phyloP scores from a whole-genome alignment of 2,113 vertebrate species.

The Candoia aspera region DNA sequence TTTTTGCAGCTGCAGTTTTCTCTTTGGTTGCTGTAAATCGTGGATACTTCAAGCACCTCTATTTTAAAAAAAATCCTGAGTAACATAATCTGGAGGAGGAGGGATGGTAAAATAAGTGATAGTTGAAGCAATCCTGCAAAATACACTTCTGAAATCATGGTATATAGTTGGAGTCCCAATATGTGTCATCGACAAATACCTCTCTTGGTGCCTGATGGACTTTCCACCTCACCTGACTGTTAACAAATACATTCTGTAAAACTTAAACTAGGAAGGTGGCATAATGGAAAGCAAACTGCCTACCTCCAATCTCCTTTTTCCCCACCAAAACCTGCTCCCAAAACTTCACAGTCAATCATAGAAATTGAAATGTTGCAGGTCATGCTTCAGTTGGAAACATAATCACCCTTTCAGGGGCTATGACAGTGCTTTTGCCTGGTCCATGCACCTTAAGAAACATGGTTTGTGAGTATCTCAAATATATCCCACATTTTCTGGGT shows the following conservation, averaged over 20 bases:
- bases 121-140: background rate
- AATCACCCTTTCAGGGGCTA: background rate
- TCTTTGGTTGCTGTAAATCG: background rate
- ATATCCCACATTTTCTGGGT: background rate
- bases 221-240: too few relatives aligned
- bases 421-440: background rate
- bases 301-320: too few relatives aligned
- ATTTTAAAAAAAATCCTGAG: background rate
- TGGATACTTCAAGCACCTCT: background rate
- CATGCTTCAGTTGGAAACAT: too few relatives aligned
- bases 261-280: too few relatives aligned
- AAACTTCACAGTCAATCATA: too few relatives aligned
- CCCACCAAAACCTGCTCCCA: too few relatives aligned
- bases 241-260: too few relatives aligned
- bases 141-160: background rate
- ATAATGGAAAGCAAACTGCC: too few relatives aligned
- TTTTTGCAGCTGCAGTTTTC: background rate
- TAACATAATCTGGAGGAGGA: background rate
- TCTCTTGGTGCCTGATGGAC: too few relatives aligned
- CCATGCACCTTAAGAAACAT: background rate
- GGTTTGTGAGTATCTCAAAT: background rate
- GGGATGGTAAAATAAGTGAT: background rate
- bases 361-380: too few relatives aligned
- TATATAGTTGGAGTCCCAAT: too few relatives aligned
- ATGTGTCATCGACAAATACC: too few relatives aligned